Evolutionary conservation across 2,888 invertebrate genomes (phyloP).

Genomic region (Saturnia japonica): DNA sequence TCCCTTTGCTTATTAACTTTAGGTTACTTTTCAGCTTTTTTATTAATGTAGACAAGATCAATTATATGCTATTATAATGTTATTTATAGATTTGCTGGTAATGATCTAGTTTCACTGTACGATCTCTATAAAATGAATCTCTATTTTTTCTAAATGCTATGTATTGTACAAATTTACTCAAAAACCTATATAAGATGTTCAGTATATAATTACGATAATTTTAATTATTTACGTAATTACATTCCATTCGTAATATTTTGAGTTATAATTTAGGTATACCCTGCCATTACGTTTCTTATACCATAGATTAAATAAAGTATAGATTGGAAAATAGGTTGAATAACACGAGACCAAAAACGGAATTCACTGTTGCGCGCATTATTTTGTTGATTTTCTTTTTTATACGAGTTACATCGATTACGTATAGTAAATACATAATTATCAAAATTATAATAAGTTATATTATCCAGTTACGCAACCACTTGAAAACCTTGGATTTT

Average conservation of each 20-base stretch:
- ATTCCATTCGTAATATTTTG: conserved; percentile 27
- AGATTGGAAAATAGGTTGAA: too few relatives aligned
- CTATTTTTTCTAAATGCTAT: conserved; percentile 82
- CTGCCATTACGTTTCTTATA: background rate
- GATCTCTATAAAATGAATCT: conserved; percentile 80
- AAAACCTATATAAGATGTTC: conserved; percentile 74
- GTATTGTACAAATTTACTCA: conserved; percentile 79
- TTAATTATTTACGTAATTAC: conserved; percentile 40
- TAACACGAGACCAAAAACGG: too few relatives aligned
- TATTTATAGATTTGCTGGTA: conserved; percentile 43
- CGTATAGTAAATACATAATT: too few relatives aligned
- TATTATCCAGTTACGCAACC: too few relatives aligned
- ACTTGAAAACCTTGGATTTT: too few relatives aligned
- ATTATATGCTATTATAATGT: background rate
- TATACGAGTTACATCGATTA: too few relatives aligned
- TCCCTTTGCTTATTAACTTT: conserved; percentile 9
- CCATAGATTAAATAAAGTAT: too few relatives aligned
- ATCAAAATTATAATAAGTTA: too few relatives aligned
- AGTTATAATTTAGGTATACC: background rate
- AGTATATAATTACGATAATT: conserved; percentile 57
- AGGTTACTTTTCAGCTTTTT: conserved; percentile 1
- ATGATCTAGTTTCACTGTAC: conserved; percentile 79
- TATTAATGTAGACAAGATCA: conserved; percentile 5
- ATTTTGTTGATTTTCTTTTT: too few relatives aligned
- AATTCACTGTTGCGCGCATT: too few relatives aligned